Conservation (phyloP, 2,113 vertebrate genomes). For the Tragelaphus scriptus region DNA sequence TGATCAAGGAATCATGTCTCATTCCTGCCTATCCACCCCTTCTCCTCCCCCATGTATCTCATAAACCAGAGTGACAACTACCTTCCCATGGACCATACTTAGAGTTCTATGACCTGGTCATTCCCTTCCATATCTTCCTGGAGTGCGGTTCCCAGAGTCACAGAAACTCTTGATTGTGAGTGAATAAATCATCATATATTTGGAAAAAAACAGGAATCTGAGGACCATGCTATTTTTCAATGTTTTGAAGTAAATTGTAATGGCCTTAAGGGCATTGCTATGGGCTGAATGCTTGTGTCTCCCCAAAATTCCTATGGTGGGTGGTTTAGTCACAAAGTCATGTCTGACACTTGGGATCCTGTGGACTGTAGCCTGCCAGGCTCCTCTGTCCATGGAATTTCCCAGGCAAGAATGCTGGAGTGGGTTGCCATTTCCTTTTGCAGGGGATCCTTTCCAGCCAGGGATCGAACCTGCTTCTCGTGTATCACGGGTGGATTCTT, state of each 20-base stretch:
- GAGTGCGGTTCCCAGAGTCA: background rate
- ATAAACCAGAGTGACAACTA: background rate
- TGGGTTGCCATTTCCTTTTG: background rate
- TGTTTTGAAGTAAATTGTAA: background rate
- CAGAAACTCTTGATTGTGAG: background rate
- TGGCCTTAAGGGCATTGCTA: background rate
- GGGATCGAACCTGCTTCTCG: background rate
- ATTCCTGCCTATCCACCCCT: background rate
- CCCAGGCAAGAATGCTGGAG: background rate
- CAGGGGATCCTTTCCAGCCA: background rate
- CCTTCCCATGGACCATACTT: background rate
- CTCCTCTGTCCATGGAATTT: background rate
- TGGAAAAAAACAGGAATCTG: background rate
- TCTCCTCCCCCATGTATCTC: rapidly evolving
- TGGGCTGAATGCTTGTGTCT: background rate
- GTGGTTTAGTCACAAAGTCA: background rate
- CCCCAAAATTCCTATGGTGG: background rate
- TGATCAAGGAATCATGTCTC: background rate
- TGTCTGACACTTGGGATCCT: background rate
- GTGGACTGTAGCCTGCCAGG: background rate
- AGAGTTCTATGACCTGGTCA: background rate
- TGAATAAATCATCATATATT: background rate
- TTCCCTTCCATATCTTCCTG: background rate
- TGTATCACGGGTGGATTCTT: background rate
- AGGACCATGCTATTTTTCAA: background rate